phyloP scores from a whole-genome alignment of 2,888 invertebrate genomes.

The Troides aeacus region DNA sequence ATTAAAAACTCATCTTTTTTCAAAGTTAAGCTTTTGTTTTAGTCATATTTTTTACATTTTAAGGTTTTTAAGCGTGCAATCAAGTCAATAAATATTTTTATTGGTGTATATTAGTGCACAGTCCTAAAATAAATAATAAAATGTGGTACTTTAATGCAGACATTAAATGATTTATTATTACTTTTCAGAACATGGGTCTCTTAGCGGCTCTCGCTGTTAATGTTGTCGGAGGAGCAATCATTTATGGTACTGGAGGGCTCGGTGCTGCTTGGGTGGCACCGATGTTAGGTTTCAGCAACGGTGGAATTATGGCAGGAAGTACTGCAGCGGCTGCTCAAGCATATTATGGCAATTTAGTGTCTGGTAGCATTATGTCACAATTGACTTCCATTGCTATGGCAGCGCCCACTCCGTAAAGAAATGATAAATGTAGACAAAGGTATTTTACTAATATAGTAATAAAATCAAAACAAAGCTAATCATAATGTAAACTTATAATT shows the following conservation, averaged over 20 bases:
- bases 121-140: too few relatives aligned
- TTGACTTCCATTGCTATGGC: conserved; percentile 62
- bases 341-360: conserved; percentile 59
- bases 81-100: too few relatives aligned
- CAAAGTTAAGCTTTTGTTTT: too few relatives aligned
- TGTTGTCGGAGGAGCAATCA: conserved; percentile 48
- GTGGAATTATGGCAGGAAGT: conserved; percentile 56
- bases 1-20: too few relatives aligned
- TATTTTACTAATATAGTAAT: neutral
- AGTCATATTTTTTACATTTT: too few relatives aligned
- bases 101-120: too few relatives aligned
- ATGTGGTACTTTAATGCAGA: too few relatives aligned
- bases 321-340: conserved; percentile 62
- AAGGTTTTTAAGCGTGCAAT: too few relatives aligned
- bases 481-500: too few relatives aligned
- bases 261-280: conserved; percentile 53
- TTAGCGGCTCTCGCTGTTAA: conserved; percentile 53
- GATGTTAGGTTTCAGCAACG: conserved; percentile 54
- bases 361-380: conserved; percentile 59
- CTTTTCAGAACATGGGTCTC: conserved; percentile 7
- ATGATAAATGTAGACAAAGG: neutral
- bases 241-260: conserved; percentile 57
- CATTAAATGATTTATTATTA: neutral
- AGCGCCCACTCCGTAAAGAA: conserved; percentile 57
- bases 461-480: too few relatives aligned